These are phyloP conservation scores for Acrocephalus arundinaceus DNA, from an alignment of 2,113 vertebrate species.

Conservation along the genomic window DNA sequence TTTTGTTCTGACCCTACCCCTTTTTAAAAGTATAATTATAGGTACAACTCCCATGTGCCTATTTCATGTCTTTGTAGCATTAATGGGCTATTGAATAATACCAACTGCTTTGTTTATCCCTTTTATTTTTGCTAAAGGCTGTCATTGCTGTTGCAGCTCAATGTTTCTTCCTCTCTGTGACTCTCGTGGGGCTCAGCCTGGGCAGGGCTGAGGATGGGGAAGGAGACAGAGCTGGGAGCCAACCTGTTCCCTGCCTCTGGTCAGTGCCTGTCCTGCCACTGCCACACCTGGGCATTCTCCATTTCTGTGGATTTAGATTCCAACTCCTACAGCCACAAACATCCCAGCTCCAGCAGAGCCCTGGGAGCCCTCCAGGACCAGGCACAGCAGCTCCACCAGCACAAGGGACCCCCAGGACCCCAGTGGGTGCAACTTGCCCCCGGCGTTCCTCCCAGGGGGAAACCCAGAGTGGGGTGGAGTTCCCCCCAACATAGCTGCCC, in stretches of 20 bases:
- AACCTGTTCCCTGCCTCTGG: fast-evolving
- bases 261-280: fast-evolving
- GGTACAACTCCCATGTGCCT: not conserved
- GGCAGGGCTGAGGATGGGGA: not conserved
- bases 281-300: fast-evolving
- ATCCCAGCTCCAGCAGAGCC: no score
- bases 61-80: not conserved
- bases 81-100: not conserved
- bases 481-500: not conserved
- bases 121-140: not conserved
- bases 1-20: not conserved
- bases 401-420: not conserved
- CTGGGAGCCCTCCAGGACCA: not conserved
- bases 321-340: fast-evolving
- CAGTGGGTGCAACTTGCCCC: not conserved
- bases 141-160: not conserved
- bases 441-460: not conserved
- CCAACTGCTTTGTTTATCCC: not conserved
- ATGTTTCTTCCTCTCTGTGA: not conserved
- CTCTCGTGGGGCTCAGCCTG: not conserved
- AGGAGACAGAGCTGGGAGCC: fast-evolving
- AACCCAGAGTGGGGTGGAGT: not conserved
- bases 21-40: not conserved
- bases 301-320: fast-evolving
- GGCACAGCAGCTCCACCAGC: not conserved